phyloP scores from a whole-genome alignment of 2,888 invertebrate species.

The Osedax fenrisi region DNA sequence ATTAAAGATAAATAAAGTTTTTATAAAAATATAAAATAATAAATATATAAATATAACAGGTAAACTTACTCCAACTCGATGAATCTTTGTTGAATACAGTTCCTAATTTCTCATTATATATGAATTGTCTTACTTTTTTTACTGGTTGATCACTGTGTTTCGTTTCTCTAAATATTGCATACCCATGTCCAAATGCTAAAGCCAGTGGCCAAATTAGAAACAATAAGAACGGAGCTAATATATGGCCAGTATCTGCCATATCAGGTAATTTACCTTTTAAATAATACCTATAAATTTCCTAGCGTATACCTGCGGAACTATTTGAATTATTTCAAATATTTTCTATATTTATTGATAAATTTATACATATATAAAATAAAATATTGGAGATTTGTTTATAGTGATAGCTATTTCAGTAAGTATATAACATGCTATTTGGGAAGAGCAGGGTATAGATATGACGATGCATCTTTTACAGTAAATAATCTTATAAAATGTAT shows the following conservation, averaged over 20 bases:
- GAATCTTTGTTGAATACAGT: neutral
- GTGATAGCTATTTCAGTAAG: no score
- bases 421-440: no score
- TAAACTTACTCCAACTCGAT: neutral
- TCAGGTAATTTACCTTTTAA: neutral
- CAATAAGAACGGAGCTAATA: neutral
- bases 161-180: neutral
- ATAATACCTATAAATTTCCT: no score
- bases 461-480: no score
- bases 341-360: no score
- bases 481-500: no score
- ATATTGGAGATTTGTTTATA: no score
- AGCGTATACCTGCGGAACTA: neutral
- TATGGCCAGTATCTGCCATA: neutral
- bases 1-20: no score
- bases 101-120: neutral
- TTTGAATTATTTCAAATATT: no score
- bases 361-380: no score
- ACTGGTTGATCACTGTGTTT: neutral
- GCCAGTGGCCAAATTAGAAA: neutral
- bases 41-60: neutral
- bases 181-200: neutral
- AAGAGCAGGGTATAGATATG: no score
- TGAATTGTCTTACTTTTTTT: neutral
- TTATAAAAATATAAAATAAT: no score